A percentile compares a stretch with the other conserved stretches of the same genome.
These are phyloP conservation scores for Andrena trimmerana DNA, from an alignment of 2,888 invertebrate genomes.

Conservation along the genomic window DNA sequence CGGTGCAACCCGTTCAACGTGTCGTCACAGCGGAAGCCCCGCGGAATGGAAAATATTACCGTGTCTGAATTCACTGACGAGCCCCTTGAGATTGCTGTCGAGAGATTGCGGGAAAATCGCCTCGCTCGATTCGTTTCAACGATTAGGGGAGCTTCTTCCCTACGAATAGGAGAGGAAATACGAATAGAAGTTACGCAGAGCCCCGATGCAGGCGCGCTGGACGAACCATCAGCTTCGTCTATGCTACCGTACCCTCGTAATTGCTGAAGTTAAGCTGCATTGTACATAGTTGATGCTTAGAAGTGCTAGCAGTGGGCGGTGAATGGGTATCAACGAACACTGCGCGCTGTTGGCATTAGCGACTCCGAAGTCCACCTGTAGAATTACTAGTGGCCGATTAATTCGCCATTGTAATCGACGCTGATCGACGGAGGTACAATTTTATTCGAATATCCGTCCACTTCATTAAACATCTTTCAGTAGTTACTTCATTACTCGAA, in stretches of 20 bases:
- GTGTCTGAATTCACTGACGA: neutral
- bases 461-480: no score
- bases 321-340: no score
- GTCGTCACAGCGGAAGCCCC: neutral
- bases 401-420: no score
- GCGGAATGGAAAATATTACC: slow-evolving; percentile 22
- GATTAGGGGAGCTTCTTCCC: neutral
- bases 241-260: neutral
- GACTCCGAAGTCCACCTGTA: no score
- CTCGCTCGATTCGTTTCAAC: neutral
- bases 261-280: no score
- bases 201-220: neutral
- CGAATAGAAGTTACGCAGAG: neutral
- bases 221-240: neutral
- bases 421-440: no score
- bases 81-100: neutral
- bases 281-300: no score
- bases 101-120: neutral
- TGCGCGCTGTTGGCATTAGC: no score
- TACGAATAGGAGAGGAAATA: neutral
- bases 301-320: no score
- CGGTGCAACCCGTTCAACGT: neutral
- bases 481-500: no score
- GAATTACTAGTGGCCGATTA: no score
- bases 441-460: no score